Evolutionary conservation across 2,113 vertebrate species (phyloP), one percentile per base, ranked within the genome.

Genomic region (Nansenia antarctica): DNA sequence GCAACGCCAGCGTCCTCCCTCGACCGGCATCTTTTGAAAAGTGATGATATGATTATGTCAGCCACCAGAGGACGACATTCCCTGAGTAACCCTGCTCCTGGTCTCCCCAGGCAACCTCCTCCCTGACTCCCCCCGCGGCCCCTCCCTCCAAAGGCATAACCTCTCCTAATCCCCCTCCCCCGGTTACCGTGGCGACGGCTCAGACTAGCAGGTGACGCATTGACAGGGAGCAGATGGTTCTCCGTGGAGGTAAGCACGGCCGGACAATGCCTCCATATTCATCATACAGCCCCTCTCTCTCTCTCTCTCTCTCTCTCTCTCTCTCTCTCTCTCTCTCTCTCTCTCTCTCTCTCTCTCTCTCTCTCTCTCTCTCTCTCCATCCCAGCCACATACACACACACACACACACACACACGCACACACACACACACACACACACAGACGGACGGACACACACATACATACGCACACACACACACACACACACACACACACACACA

Each of bases 171-270:
- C 86, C 69, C n/a, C 47, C 78, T 77, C 90, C 84, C 80, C 69
- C 58, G 58, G 95, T 98, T 95, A 90, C 94, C 92, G 62, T 73
- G 94, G 94, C 85, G 92, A 97, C 94, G 84, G 92, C 86, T 92
- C 92, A 95, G 95, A 94, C 93, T 90, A 96, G 97, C 96, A 97
- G 97, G 96, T 98, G 96, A 99, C 93, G 93, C 96, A 97, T 97
- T 98, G 97, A 98, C 96, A 96, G 95, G 90, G 94, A 99, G 96
- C 97, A 99, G 97, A 98, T 98, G 96, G 96, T 97, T 93, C 94
- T 94, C 96, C 88, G 92, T 86, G 84, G 95, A 98, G 96, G 96
- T 96, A 95, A 96, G 94, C 93, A 86, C 74, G 74, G 88, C 86
- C 71, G 82, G 89, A 97, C 95, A 98, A 98, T 92, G 92, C 88